Base-by-base conservation (phyloP, 2,888 invertebrate species). In the Microctonus brassicae region DNA sequence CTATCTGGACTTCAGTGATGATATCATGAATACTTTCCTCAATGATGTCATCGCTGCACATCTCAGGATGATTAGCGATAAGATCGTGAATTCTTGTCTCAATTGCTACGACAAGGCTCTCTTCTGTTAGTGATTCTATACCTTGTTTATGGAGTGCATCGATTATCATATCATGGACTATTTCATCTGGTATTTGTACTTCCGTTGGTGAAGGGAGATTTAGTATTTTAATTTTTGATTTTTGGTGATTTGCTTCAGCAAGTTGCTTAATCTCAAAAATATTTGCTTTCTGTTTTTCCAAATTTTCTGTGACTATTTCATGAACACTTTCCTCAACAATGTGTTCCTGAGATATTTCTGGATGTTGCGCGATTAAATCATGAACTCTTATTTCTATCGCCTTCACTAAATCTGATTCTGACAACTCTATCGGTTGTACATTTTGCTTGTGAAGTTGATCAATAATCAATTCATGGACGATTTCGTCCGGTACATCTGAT, bases 281-380 rank as follows among this genome's bases (percentile, higher is more conserved):
- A 17, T 13, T 26, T 1, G 39, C 36, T 87, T 83, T 53, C 13
- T 61, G 58, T 52, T 90, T 90, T 4, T 89, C 89, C 26, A 87
- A 74, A 17, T 69, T 88, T 10, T 75, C 74, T 24, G 75, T 68
- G 0, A 63, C 58, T 42, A 66, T 57, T n/a, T 66, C 66, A 36
- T 29, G 11, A 36, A 66, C 66, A 42, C 39, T 55, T 39, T 66
- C 66, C 13, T 66, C 57, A 1, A 66, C 6, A 17, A 57, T 39
- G 20, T 57, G 26, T 39, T 55, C 57, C 26, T 11, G 33, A 10
- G 66, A 57, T 0, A 39, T n/a, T 57, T 55, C 57, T 5, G 66
- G 57, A 57, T 66, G 66, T 55, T 57, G 66, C 7, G 36, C 26
- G 26, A 66, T 66, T 5, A 57, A 57, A 58, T 66, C 57, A 2